These are phyloP conservation scores for Acleris sparsana DNA, from an alignment of 2,888 invertebrate species.

Conservation along the genomic window DNA sequence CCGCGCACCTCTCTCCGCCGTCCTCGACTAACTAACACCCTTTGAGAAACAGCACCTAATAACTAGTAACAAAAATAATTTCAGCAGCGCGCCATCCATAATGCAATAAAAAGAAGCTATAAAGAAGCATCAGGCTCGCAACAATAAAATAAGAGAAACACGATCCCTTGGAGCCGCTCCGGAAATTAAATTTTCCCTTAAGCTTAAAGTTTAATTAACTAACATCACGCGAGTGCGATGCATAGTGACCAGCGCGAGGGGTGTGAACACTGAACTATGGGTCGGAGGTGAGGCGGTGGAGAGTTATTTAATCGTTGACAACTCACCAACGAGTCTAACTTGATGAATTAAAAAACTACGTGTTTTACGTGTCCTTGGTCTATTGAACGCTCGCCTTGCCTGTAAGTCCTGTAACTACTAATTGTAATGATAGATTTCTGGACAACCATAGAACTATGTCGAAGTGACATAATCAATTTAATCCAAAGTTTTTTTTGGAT, in stretches of 20 bases:
- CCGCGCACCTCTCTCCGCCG: conserved; percentile 38
- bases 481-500: too few relatives aligned
- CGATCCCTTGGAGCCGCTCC: conserved; percentile 63
- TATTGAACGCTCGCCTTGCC: too few relatives aligned
- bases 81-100: conserved; percentile 1
- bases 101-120: conserved; percentile 44
- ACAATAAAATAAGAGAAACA: conserved; percentile 63
- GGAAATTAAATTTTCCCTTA: conserved; percentile 78
- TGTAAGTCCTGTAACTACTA: too few relatives aligned
- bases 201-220: conserved; percentile 77
- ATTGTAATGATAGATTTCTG: too few relatives aligned
- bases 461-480: too few relatives aligned
- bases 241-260: conserved; percentile 39
- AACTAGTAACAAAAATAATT: not conserved
- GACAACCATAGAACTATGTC: too few relatives aligned
- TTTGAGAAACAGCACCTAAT: not conserved
- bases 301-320: too few relatives aligned
- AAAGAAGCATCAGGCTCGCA: conserved; percentile 46
- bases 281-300: not conserved
- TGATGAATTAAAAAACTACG: too few relatives aligned
- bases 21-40: conserved; percentile 4
- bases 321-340: too few relatives aligned
- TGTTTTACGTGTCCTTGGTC: too few relatives aligned
- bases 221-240: conserved; percentile 65
- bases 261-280: not conserved